Evolutionary conservation across 2,113 vertebrate genomes (phyloP), one percentile per base, ranked within the genome.

Genomic region (Gymnorhina tibicen): DNA sequence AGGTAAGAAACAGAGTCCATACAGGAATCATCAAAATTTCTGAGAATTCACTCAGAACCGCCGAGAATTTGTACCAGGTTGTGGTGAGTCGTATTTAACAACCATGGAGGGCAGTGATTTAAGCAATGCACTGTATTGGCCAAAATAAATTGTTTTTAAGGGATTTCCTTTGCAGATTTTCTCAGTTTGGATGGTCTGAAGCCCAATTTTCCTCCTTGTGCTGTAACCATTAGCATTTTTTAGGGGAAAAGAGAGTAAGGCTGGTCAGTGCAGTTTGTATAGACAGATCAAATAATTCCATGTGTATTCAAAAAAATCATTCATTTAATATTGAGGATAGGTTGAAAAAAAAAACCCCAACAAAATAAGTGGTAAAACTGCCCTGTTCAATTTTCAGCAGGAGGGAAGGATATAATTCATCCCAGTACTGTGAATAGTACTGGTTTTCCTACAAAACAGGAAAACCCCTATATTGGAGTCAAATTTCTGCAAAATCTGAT

Each of bases 41-140:
- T 66, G 14, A 60, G 49, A 73, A 79, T 14, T 0, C 1, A 24
- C n/a, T 28, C 64, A 67, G 60, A 81, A 30, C 22, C 4, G 1
- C 13, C 5, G 13, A 42, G 27, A 28, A 52, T 49, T 83, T 72
- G 16, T 47, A 7, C 7, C 19, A 73, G 23, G 3, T 37, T 28
- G 23, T 30, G 41, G 21, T 27, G 47, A 82, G 6, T 84, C 3
- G 1, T 63, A n/a, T 62, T 78, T 82, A 68, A 50, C 16, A 74
- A 5, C 7, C 7, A 3, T 2, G 7, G 17, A 47, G 42, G 32
- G 17, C 27, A 42, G 6, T 2, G 2, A 41, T 21, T 50, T 77
- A 28, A 55, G 11, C 20, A 56, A 4, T 59, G 8, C 4, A 21
- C 10, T 42, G 3, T 56, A 12, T 47, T 1, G 1, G 6, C 24